Percentiles rank a stretch among this genome's conserved stretches.
Evolutionary conservation across 2,888 invertebrate species (phyloP).

Genomic region (Drosophila melanocephala): DNA sequence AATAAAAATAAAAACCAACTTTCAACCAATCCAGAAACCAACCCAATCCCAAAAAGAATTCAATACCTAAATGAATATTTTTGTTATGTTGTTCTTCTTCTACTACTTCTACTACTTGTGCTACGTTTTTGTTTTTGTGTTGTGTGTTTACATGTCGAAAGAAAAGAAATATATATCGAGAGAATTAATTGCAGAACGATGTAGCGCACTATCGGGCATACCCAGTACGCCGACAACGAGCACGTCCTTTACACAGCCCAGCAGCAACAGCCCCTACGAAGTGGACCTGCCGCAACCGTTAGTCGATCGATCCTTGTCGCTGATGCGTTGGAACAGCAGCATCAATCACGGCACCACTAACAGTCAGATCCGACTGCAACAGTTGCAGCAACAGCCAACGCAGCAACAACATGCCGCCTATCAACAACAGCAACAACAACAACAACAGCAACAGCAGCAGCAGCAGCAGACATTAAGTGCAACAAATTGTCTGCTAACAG

Average conservation of each 20-base stretch:
- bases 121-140: constrained; percentile 49
- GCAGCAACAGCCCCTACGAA: constrained; percentile 87
- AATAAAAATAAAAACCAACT: neutral
- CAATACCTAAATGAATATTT: constrained; percentile 29
- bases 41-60: constrained; percentile 8
- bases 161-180: constrained; percentile 54
- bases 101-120: neutral
- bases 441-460: constrained; percentile 49
- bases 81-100: constrained; percentile 18
- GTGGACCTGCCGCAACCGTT: constrained; percentile 90
- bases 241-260: constrained; percentile 86
- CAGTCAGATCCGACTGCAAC: constrained; percentile 79
- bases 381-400: constrained; percentile 35
- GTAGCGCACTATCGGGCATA: constrained; percentile 88
- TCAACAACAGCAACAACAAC: constrained; percentile 45
- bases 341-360: constrained; percentile 46
- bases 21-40: constrained; percentile 19
- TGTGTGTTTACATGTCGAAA: constrained; percentile 58
- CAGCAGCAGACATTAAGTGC: constrained; percentile 54
- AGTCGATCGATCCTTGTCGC: constrained; percentile 89
- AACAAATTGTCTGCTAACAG: constrained; percentile 76
- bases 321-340: constrained; percentile 86
- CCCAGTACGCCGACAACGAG: constrained; percentile 82
- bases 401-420: constrained; percentile 58
- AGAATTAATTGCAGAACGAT: constrained; percentile 88